These are phyloP conservation scores for Leptinotarsa juncta DNA, from an alignment of 2,888 invertebrate genomes.

Conservation along the genomic window DNA sequence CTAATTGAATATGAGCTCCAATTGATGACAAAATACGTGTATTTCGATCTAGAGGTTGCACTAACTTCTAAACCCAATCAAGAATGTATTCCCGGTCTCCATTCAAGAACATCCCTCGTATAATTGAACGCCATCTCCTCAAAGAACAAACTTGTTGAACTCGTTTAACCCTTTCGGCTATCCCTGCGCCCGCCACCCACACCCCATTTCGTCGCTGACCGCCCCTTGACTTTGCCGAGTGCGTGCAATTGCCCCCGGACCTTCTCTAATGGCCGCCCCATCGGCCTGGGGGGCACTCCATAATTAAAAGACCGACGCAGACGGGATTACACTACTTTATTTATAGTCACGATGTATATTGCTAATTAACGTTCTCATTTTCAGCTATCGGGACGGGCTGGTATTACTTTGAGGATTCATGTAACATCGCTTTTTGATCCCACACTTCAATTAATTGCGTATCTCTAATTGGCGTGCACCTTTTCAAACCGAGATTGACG, in stretches of 20 bases:
- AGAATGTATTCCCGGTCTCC: too few relatives aligned
- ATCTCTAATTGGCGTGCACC: slow-evolving; percentile 20
- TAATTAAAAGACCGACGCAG: slow-evolving; percentile 64
- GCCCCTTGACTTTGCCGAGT: slow-evolving; percentile 19
- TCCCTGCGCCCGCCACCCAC: background rate
- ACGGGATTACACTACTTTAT: slow-evolving; percentile 65
- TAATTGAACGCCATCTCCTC: background rate
- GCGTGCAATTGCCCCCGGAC: slow-evolving; percentile 28
- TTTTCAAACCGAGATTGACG: slow-evolving; percentile 11
- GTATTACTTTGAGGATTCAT: slow-evolving; percentile 51
- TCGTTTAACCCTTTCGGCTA: slow-evolving; percentile 7
- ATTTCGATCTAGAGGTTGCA: too few relatives aligned
- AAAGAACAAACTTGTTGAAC: slow-evolving; percentile 16
- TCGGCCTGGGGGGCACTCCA: slow-evolving; percentile 56
- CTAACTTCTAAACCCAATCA: too few relatives aligned
- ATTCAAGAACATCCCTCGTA: background rate
- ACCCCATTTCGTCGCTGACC: slow-evolving; percentile 7
- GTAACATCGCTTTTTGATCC: slow-evolving; percentile 36
- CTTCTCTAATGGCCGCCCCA: slow-evolving; percentile 36
- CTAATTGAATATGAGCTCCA: too few relatives aligned
- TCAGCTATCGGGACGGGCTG: slow-evolving; percentile 59
- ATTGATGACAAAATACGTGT: too few relatives aligned
- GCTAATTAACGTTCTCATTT: slow-evolving; percentile 66
- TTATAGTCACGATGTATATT: slow-evolving; percentile 67
- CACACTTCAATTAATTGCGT: slow-evolving; percentile 40